Evolutionary conservation across 2,888 invertebrate species (phyloP).

Genomic region (Diaphora mendica): DNA sequence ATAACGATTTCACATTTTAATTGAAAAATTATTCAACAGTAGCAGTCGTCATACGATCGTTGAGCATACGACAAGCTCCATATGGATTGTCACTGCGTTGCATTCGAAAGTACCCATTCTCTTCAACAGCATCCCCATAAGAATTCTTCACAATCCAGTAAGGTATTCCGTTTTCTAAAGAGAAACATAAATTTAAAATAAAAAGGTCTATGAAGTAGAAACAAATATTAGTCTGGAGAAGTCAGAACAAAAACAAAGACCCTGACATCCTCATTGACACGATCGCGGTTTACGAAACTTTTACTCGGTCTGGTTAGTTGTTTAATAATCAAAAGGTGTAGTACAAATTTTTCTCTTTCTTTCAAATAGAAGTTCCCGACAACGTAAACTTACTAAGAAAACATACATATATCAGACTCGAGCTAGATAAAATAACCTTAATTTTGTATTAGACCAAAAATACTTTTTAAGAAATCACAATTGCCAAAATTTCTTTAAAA

Average conservation of each 20-base stretch:
- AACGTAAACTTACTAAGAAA: neutral
- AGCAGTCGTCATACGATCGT: neutral
- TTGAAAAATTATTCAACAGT: neutral
- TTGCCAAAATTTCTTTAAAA: too few relatives aligned
- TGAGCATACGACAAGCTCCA: conserved; percentile 15
- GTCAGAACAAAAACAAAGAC: neutral
- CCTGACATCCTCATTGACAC: neutral
- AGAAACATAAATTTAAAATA: neutral
- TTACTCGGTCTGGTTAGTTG: too few relatives aligned
- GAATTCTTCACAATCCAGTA: conserved; percentile 22
- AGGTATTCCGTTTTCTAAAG: neutral
- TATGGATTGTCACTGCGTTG: neutral
- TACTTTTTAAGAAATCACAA: too few relatives aligned
- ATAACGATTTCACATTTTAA: neutral
- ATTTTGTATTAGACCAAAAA: too few relatives aligned
- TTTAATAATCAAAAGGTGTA: too few relatives aligned
- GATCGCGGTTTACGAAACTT: too few relatives aligned
- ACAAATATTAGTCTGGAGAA: neutral
- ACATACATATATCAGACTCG: neutral
- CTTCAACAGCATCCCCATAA: conserved; percentile 14
- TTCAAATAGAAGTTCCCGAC: too few relatives aligned
- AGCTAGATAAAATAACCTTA: too few relatives aligned
- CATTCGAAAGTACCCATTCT: conserved; percentile 16
- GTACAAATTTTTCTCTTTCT: too few relatives aligned
- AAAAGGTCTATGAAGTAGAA: neutral